Evolutionary conservation across 2,888 invertebrate species (phyloP).

Genomic region (Tetranychus piercei): DNA sequence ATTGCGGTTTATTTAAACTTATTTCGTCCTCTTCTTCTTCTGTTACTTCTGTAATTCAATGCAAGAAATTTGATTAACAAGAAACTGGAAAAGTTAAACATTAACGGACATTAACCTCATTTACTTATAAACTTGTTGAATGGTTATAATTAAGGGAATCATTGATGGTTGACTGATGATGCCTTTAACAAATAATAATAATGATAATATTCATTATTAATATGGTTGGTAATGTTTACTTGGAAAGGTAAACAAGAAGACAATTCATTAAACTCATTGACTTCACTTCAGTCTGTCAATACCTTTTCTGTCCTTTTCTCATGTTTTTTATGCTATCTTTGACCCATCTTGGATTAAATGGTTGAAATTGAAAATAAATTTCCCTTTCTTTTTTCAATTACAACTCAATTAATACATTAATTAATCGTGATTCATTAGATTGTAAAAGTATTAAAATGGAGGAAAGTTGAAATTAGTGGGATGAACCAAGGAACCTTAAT

Average conservation of each 20-base stretch:
- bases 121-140: neutral
- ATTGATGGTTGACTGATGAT: constrained; percentile 1
- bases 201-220: neutral
- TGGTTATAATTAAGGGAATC: neutral
- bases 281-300: neutral
- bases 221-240: neutral
- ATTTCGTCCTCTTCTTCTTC: neutral
- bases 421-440: no score
- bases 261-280: neutral
- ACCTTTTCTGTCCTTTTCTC: no score
- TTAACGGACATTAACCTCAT: constrained; percentile 1
- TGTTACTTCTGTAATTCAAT: no score
- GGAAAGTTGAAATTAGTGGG: no score
- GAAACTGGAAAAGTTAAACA: neutral
- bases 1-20: neutral
- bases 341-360: no score
- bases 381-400: no score
- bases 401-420: no score
- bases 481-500: no score
- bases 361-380: no score
- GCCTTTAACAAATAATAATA: neutral
- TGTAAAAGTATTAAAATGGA: no score
- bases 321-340: no score
- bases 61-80: neutral
- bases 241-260: neutral